Evolutionary conservation across 1,140 invertebrate genomes (phyloP).

Genomic region (Pachypsylla venusta): DNA sequence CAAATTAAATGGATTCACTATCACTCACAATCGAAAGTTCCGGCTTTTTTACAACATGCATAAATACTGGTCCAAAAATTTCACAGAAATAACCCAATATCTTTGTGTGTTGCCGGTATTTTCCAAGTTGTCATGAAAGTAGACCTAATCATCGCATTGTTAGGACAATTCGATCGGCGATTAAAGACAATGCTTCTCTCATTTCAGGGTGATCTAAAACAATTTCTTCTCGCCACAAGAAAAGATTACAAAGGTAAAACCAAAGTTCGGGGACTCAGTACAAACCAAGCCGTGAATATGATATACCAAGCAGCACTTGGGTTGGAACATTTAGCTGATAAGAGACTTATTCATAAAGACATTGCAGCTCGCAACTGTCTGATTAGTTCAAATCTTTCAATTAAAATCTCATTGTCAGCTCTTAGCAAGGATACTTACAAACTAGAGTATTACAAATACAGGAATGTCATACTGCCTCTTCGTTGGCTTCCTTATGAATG

Average conservation of each 20-base stretch:
- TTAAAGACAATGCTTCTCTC: conserved; percentile 16
- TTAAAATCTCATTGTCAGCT: conserved; percentile 70
- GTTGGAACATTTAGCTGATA: conserved; percentile 62
- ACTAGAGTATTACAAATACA: conserved; percentile 69
- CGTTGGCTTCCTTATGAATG: conserved; percentile 81
- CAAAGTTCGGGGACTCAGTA: conserved; percentile 30
- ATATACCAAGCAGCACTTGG: conserved; percentile 66
- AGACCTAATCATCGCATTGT: too few species aligned
- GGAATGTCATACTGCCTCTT: conserved; percentile 43
- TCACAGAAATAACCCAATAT: too few species aligned
- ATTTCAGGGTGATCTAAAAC: conserved; percentile 75
- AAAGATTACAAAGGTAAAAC: conserved; percentile 35
- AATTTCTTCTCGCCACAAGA: conserved; percentile 73
- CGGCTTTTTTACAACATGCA: too few species aligned
- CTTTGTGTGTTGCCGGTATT: too few species aligned
- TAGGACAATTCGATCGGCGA: too few species aligned
- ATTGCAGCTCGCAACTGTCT: conserved; percentile 86
- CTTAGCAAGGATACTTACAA: conserved; percentile 71
- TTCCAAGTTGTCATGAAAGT: too few species aligned
- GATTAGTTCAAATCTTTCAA: conserved; percentile 60
- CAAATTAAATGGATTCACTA: too few species aligned
- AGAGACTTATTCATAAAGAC: conserved; percentile 68
- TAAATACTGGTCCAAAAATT: too few species aligned
- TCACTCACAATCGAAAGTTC: too few species aligned
- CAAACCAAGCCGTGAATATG: conserved; percentile 50